Conservation (phyloP, 2,888 invertebrate species). For the Leucophora obtusa region DNA sequence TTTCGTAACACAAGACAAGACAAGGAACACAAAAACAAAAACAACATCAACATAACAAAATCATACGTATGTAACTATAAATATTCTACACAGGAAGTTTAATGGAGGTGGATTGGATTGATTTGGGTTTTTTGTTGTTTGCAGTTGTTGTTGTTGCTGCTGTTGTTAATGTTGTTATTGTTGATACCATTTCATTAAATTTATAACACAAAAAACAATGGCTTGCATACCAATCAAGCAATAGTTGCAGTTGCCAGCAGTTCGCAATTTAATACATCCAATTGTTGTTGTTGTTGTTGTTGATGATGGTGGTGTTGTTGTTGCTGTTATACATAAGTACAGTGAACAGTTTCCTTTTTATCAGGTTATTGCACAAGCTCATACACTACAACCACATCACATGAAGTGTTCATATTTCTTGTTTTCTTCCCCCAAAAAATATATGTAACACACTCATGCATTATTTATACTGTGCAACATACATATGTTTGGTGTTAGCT, state of each 20-base stretch:
- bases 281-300: constrained; percentile 24
- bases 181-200: constrained; percentile 67
- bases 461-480: constrained; percentile 32
- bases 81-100: constrained; percentile 62
- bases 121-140: constrained; percentile 26
- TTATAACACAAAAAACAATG: constrained; percentile 65
- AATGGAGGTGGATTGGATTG: constrained; percentile 65
- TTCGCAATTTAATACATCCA: constrained; percentile 37
- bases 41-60: constrained; percentile 22
- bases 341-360: constrained; percentile 43
- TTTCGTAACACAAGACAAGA: constrained; percentile 52
- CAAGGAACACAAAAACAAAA: constrained; percentile 20
- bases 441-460: constrained; percentile 49
- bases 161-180: constrained; percentile 54
- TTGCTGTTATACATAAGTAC: constrained; percentile 29
- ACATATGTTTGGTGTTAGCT: constrained; percentile 24
- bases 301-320: constrained; percentile 23
- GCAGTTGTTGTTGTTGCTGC: constrained; percentile 34
- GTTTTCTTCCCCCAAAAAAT: constrained; percentile 51
- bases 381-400: constrained; percentile 2
- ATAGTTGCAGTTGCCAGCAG: constrained; percentile 41
- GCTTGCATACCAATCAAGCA: constrained; percentile 52
- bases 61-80: background rate
- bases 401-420: constrained; percentile 59
- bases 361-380: constrained; percentile 21